These are phyloP conservation scores for Unio pictorum DNA, from an alignment of 2,888 invertebrate species.

Conservation along the genomic window DNA sequence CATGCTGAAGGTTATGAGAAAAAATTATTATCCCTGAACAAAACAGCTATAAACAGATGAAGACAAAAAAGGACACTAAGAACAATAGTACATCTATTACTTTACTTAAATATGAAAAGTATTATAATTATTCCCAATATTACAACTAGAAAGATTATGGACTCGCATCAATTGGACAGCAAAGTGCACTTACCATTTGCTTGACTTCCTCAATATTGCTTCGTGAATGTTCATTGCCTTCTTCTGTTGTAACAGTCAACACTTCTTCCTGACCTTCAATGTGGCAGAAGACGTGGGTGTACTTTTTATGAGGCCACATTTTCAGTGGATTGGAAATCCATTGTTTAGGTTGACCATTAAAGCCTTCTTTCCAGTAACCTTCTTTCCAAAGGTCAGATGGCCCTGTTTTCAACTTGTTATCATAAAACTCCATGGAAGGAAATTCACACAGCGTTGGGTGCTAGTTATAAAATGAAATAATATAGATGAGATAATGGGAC, in stretches of 20 bases:
- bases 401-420: slow-evolving; percentile 25
- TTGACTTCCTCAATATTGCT: slow-evolving; percentile 44
- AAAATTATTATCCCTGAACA: too few species aligned
- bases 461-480: slow-evolving; percentile 23
- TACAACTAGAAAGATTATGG: background rate
- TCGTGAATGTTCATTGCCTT: slow-evolving; percentile 51
- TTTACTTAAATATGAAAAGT: background rate
- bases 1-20: too few species aligned
- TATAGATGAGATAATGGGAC: too few species aligned
- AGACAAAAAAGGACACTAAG: too few species aligned
- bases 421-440: slow-evolving; percentile 51
- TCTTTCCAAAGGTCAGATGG: slow-evolving; percentile 8
- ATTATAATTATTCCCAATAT: background rate
- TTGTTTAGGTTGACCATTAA: too few species aligned
- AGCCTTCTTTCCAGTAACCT: too few species aligned
- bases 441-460: slow-evolving; percentile 48
- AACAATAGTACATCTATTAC: too few species aligned
- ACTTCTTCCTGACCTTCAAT: slow-evolving; percentile 47
- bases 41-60: too few species aligned
- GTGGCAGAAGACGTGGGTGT: slow-evolving; percentile 41
- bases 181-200: slow-evolving; percentile 35
- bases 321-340: slow-evolving; percentile 8
- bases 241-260: slow-evolving; percentile 41
- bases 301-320: slow-evolving; percentile 11
- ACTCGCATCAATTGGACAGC: background rate